These are phyloP conservation scores for western clawed frog (Xenopus tropicalis) DNA, from an alignment of 2,113 vertebrate genomes.

Conservation along the genomic window DNA sequence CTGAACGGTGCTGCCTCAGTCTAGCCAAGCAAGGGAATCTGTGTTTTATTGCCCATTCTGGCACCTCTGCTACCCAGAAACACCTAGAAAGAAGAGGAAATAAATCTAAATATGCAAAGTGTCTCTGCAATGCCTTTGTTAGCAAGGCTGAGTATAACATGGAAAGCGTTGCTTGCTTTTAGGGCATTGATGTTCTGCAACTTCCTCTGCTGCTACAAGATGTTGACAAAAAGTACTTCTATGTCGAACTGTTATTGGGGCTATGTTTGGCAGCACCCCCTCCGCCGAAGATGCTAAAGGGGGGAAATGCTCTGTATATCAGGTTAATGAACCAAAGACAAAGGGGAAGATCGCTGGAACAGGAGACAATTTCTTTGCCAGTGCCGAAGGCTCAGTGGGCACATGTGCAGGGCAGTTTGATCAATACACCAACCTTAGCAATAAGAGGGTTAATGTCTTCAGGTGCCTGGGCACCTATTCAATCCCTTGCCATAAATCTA, in stretches of 20 bases:
- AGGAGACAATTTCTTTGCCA: not conserved
- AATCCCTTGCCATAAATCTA: slow-evolving; percentile 28
- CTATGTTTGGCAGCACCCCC: slow-evolving; percentile 33
- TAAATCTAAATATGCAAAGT: not conserved
- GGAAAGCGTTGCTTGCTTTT: too few species aligned
- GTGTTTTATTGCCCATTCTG: slow-evolving; percentile 18
- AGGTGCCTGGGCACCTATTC: slow-evolving; percentile 35
- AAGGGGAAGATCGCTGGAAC: slow-evolving; percentile 8
- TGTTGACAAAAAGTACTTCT: too few species aligned
- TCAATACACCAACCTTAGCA: slow-evolving; percentile 45
- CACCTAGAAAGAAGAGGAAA: not conserved
- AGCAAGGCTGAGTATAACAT: not conserved
- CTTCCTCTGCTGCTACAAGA: too few species aligned
- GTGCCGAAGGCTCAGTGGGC: slow-evolving; percentile 8
- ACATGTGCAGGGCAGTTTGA: not conserved
- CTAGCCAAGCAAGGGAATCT: slow-evolving; percentile 15
- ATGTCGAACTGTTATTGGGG: slow-evolving; percentile 34
- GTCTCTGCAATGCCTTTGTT: not conserved
- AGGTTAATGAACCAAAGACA: slow-evolving; percentile 18
- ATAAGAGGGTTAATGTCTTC: slow-evolving; percentile 56
- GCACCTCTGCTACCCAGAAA: not conserved
- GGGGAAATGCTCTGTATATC: not conserved
- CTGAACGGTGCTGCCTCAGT: not conserved
- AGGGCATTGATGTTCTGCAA: too few species aligned
- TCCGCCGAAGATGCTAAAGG: slow-evolving; percentile 17